phyloP scores from a whole-genome alignment of 1,140 invertebrate genomes.

The Papilio polytes region DNA sequence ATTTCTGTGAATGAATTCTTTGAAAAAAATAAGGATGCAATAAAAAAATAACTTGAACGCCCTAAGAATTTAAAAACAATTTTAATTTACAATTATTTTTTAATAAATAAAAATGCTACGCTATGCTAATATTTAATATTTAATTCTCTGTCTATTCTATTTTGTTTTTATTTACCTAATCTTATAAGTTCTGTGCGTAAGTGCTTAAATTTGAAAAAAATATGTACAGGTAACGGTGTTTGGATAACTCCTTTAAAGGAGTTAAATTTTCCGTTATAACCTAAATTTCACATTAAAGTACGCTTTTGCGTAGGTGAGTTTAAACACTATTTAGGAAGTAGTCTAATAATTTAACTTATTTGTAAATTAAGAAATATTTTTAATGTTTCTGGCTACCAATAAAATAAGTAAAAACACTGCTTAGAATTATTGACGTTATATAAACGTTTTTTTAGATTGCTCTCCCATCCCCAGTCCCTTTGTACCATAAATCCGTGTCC shows the following conservation, averaged over 20 bases:
- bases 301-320: not conserved
- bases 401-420: not conserved
- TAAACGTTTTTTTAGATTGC: slow-evolving; percentile 11
- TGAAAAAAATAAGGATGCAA: not conserved
- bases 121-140: not conserved
- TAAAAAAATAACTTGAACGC: not conserved
- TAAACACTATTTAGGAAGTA: slow-evolving; percentile 1
- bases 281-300: not conserved
- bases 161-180: not conserved
- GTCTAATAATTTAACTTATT: not conserved
- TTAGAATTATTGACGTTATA: slow-evolving; percentile 7
- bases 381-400: not conserved
- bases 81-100: not conserved
- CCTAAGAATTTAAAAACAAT: not conserved
- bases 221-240: not conserved
- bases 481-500: slow-evolving; percentile 46
- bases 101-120: not conserved
- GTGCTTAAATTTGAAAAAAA: not conserved
- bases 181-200: not conserved
- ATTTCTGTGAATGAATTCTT: not conserved
- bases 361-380: not conserved
- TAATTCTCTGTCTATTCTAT: not conserved
- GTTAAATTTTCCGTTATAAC: not conserved
- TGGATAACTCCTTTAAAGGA: not conserved
- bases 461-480: slow-evolving; percentile 45